Conservation (phyloP, 1,140 invertebrate species). For the Paraescarpia echinospica region DNA sequence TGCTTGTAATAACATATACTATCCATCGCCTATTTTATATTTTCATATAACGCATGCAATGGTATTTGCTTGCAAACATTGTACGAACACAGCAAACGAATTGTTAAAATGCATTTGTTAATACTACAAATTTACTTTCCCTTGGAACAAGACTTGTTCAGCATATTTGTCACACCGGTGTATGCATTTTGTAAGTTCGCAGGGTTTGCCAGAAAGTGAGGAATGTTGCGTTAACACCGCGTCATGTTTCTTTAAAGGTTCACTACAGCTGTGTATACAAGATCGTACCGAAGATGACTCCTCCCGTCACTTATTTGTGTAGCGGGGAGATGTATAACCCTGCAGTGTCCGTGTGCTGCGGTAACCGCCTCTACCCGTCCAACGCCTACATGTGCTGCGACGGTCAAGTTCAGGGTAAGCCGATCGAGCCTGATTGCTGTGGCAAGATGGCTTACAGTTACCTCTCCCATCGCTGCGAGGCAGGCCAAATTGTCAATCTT, state of each 20-base stretch:
- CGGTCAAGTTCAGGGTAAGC: background rate
- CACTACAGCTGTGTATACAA: background rate
- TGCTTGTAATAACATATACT: no score
- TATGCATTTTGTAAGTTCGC: background rate
- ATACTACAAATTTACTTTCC: no score
- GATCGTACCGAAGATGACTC: background rate
- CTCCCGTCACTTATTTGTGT: background rate
- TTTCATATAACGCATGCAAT: no score
- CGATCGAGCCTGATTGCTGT: background rate
- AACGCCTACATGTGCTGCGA: background rate
- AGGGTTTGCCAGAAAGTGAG: background rate
- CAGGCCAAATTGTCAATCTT: background rate
- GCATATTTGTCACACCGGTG: no score
- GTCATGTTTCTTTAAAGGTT: background rate
- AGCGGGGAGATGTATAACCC: background rate
- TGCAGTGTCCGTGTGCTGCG: background rate
- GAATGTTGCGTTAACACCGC: background rate
- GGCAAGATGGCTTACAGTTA: background rate
- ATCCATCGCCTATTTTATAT: no score
- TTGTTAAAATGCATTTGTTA: no score
- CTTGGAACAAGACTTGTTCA: no score
- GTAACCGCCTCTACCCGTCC: background rate
- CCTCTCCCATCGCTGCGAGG: background rate
- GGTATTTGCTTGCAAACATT: no score
- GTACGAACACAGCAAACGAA: no score